Evolutionary conservation across 2,797 vertebrate species (phyloP), one percentile per base, ranked within the genome.

Genomic region (Rachycentron canadum): DNA sequence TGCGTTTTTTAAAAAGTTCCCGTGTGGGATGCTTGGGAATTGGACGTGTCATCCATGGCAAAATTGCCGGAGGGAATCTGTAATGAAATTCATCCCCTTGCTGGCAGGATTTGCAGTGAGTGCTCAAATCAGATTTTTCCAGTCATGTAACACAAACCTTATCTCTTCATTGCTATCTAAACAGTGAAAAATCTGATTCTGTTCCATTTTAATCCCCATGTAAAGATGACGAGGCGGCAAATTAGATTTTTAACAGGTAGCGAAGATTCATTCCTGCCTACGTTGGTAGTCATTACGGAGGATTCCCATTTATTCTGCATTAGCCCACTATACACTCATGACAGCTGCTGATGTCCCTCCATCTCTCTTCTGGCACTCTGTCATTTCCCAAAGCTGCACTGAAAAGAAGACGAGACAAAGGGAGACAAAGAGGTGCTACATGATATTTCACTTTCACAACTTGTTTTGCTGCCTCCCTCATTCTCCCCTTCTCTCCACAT

Each of bases 161-260:
- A 68, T 79, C 76, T 77, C 53, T 57, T 72, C 50, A 30, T 61
- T 50, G 58, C 68, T 38, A 75, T 78, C 73, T 69, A 78, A 89
- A 85, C 76, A 69, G 52, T 68, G 63, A 77, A 49, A 59, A 63
- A 53, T 80, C 63, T 0, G 21, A 78, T 76, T 63, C 45, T 16
- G 49, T 25, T 62, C 68, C 55, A 26, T 71, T 76, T 79, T 47
- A 82, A 88, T 81, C 62, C 57, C 30, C 26, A 55, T 30, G 69
- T 66, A 68, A 77, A 71, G 53, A 85, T 0, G 26, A 64, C 12
- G 3, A 67, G 66, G 66, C 7, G 11, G 71, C 77, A 84, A 77
- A 84, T 73, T 49, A 36, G 63, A 63, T 84, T 82, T 77, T 78
- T 62, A 82, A 77, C 77, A 88, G 69, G 68, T 57, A 57, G 50